These are phyloP conservation scores for Philhelius pedissequus DNA, from an alignment of 2,888 invertebrate genomes.

Conservation along the genomic window DNA sequence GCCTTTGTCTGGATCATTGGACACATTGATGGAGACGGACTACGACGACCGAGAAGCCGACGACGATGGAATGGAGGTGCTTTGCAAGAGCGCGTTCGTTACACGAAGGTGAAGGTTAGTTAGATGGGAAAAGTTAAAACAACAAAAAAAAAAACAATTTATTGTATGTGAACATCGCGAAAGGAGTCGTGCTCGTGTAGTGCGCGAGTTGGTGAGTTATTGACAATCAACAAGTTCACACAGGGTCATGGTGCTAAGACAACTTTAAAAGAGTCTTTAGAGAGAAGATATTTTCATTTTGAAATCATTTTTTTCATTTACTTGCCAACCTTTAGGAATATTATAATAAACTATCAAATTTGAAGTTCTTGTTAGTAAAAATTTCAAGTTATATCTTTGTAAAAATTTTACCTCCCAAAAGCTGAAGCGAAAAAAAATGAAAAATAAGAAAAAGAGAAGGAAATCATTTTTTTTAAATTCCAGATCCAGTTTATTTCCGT, in stretches of 20 bases:
- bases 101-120: slow-evolving; percentile 62
- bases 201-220: slow-evolving; percentile 49
- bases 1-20: slow-evolving; percentile 42
- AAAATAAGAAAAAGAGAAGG: too few species aligned
- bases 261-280: not conserved
- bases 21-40: slow-evolving; percentile 35
- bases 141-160: slow-evolving; percentile 11
- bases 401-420: too few species aligned
- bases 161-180: not conserved
- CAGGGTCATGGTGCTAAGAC: slow-evolving; percentile 9
- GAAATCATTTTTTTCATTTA: not conserved
- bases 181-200: not conserved
- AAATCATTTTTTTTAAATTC: too few species aligned
- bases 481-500: too few species aligned
- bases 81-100: not conserved
- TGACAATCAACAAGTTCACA: slow-evolving; percentile 5
- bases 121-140: slow-evolving; percentile 16
- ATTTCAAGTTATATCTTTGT: too few species aligned
- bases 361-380: too few species aligned
- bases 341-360: too few species aligned
- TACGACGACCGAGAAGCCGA: not conserved
- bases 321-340: too few species aligned
- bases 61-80: not conserved
- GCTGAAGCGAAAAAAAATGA: too few species aligned
- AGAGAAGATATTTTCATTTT: not conserved